These are phyloP conservation scores for Trichopria drosophilae DNA, from an alignment of 2,888 invertebrate genomes.

Conservation along the genomic window DNA sequence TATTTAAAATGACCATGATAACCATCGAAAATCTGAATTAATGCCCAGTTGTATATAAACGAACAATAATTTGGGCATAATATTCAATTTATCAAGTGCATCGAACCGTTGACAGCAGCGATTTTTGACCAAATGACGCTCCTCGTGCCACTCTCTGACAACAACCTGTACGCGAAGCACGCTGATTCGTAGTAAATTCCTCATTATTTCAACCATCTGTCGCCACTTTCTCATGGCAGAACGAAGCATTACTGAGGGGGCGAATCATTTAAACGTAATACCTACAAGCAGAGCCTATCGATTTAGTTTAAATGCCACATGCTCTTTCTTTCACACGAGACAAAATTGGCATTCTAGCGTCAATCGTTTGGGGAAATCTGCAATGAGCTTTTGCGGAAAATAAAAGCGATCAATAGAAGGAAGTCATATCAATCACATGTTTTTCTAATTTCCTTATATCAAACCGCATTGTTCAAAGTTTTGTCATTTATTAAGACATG, in stretches of 20 bases:
- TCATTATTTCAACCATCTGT: conserved; percentile 49
- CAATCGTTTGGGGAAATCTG: too few relatives aligned
- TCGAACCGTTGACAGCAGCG: conserved; percentile 25
- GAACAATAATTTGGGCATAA: too few relatives aligned
- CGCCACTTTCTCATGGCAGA: conserved; percentile 53
- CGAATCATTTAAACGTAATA: conserved; percentile 45
- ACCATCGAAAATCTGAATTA: too few relatives aligned
- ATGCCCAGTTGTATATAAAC: too few relatives aligned
- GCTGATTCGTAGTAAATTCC: conserved; percentile 45
- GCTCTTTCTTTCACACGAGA: conserved; percentile 54
- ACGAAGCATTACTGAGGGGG: conserved; percentile 33
- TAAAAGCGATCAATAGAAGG: too few relatives aligned
- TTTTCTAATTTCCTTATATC: too few relatives aligned
- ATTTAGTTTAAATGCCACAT: conserved; percentile 50
- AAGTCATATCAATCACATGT: too few relatives aligned
- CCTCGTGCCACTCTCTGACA: conserved; percentile 35
- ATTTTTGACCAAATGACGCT: conserved; percentile 44
- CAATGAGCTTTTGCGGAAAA: too few relatives aligned
- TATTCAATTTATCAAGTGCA: too few relatives aligned
- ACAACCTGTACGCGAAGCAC: conserved; percentile 48
- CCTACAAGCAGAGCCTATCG: conserved; percentile 28
- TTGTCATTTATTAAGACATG: too few relatives aligned
- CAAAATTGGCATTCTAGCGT: conserved; percentile 28
- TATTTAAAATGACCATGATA: too few relatives aligned
- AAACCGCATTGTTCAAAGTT: too few relatives aligned